Evolutionary conservation across 2,797 vertebrate genomes (phyloP), one percentile per base, ranked within the genome.

Genomic region (Phoebastria nigripes): DNA sequence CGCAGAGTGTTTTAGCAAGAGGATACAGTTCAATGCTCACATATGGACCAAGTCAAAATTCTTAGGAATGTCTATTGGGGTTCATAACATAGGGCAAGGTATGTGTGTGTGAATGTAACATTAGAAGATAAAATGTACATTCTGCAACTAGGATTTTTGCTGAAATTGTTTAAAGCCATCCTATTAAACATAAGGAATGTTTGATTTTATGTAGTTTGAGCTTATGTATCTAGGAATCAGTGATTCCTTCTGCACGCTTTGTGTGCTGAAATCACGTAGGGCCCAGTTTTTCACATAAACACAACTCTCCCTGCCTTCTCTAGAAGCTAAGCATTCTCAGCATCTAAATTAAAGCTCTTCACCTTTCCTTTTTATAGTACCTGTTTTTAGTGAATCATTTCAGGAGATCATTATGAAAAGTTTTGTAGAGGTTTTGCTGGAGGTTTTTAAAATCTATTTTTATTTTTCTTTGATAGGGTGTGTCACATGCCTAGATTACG

Each of bases 41-140:
- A 99, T 99, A 98, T 99, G 99, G 99, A 99, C 99, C 61, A 99
- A 99, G 97, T 99, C 99, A 12, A 99, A 99, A 94, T 99, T 99
- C 97, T 97, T 99, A 61, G 99, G 99, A 81, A 99, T 99, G 99
- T 99, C 99, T 44, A 99, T 99, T 59, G 99, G 99, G 8, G 99
- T 99, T 73, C 99, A 99, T 98, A 99, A 99, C 97, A 99, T 99
- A 74, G 99, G 99, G 67, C 99, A 99, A 98, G 99, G 99, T 99
- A 98, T 22, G 82, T 88, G n/a, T 56, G 33, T 65, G 47, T 39
- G 10, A 16, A 17, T 2, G 84, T 61, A 26, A 29, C 91, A 51
- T 18, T 2, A 49, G 63, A 62, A 82, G 16, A 65, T 9, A 76
- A 76, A 49, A 65, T 18, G 24, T 46, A 26, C 44, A 7, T 82